Conservation (phyloP, 2,797 vertebrate genomes). For the Parotocinclus haroldoi region DNA sequence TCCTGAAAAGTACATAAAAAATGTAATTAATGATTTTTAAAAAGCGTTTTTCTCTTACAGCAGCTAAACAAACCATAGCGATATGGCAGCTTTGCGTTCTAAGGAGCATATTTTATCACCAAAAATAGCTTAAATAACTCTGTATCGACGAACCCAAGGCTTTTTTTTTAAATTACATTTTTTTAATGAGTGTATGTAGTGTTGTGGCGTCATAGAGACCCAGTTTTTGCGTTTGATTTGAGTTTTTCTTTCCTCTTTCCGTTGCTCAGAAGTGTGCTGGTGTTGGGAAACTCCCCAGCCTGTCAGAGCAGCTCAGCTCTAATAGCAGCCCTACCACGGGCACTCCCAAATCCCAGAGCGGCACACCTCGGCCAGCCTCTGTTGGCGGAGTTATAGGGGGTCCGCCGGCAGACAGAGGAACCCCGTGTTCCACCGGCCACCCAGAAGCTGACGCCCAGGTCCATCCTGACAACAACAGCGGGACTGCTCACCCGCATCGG, state of each 20-base stretch:
- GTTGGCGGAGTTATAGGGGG: slow-evolving; percentile 59
- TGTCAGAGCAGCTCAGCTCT: slow-evolving; percentile 79
- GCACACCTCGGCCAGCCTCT: slow-evolving; percentile 68
- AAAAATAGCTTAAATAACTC: no score
- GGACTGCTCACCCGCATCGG: slow-evolving; percentile 49
- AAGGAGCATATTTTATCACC: no score
- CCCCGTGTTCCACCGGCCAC: slow-evolving; percentile 64
- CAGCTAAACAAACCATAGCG: no score
- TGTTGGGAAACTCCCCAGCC: slow-evolving; percentile 73
- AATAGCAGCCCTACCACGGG: slow-evolving; percentile 77
- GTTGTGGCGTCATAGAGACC: no score
- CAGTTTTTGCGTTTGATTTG: no score
- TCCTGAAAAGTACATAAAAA: no score
- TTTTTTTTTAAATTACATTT: no score
- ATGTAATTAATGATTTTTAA: no score
- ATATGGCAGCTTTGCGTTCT: no score
- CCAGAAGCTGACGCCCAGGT: slow-evolving; percentile 70
- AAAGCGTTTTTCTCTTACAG: no score
- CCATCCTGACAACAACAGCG: slow-evolving; percentile 57
- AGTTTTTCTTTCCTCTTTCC: neutral
- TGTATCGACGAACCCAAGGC: no score
- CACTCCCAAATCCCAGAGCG: slow-evolving; percentile 83
- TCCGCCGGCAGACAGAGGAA: slow-evolving; percentile 63
- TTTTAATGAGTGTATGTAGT: no score
- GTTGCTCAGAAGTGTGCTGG: slow-evolving; percentile 55